These are phyloP conservation scores for Sebastes steindachneri DNA, from an alignment of 2,797 vertebrate species.

Conservation along the genomic window DNA sequence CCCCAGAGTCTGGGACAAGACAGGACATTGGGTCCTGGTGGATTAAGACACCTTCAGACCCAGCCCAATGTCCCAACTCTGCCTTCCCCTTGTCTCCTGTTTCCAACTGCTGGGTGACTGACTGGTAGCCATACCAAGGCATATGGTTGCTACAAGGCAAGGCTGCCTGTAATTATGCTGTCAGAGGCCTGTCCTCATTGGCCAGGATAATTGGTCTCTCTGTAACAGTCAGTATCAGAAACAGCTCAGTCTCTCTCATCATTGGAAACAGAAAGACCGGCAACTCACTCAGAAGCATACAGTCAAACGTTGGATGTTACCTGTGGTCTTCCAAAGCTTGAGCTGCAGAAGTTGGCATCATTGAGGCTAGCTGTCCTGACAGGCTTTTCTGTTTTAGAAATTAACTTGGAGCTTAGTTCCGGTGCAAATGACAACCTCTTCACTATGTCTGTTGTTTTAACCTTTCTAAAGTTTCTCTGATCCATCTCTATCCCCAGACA, in stretches of 20 bases:
- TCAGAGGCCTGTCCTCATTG: conserved; percentile 81
- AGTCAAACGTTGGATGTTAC: conserved; percentile 46
- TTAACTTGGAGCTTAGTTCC: not conserved
- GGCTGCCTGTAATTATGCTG: conserved; percentile 79
- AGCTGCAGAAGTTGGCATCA: conserved; percentile 8
- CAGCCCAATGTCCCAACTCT: conserved; percentile 46
- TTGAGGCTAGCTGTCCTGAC: not conserved
- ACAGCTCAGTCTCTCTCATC: conserved; percentile 66
- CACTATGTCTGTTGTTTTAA: not conserved
- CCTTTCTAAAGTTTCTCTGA: conserved; percentile 23
- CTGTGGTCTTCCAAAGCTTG: conserved; percentile 11
- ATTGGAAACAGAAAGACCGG: conserved; percentile 66
- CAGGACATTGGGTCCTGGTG: conserved; percentile 67
- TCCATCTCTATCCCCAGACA: conserved; percentile 30
- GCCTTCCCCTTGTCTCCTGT: conserved; percentile 48
- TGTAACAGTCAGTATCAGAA: conserved; percentile 79
- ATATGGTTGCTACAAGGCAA: conserved; percentile 64
- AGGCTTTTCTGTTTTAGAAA: conserved; percentile 3
- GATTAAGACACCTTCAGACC: conserved; percentile 75
- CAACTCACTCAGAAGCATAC: conserved; percentile 54
- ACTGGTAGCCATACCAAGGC: conserved; percentile 61
- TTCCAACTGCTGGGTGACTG: conserved; percentile 55
- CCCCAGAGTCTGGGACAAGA: conserved; percentile 73
- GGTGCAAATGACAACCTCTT: not conserved
- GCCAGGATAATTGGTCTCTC: conserved; percentile 77